A percentile compares a stretch with the other conserved stretches of the same genome.
phyloP scores from a whole-genome alignment of 2,797 vertebrate species.

The Acomys russatus region DNA sequence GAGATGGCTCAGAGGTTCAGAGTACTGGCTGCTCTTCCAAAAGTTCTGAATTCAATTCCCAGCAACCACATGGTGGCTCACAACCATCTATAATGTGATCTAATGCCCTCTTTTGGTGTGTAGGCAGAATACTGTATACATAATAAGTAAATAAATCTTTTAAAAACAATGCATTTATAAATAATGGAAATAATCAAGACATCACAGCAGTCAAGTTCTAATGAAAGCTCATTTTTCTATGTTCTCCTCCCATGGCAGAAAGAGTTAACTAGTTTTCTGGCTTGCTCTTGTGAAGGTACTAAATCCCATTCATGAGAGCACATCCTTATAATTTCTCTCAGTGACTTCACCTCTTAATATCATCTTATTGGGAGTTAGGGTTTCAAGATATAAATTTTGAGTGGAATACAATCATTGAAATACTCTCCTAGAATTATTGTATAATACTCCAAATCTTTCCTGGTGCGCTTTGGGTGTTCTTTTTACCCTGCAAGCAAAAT shows the following conservation, averaged over 20 bases:
- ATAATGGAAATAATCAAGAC: not conserved
- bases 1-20: too few species aligned
- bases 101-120: too few species aligned
- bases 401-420: not conserved
- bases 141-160: too few species aligned
- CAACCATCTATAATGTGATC: too few species aligned
- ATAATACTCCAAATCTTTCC: conserved; percentile 19
- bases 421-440: not conserved
- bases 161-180: not conserved
- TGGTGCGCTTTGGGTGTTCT: not conserved
- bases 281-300: not conserved
- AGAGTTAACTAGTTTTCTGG: not conserved
- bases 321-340: not conserved
- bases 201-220: not conserved
- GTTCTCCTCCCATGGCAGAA: not conserved
- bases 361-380: not conserved
- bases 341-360: not conserved
- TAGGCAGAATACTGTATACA: too few species aligned
- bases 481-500: not conserved
- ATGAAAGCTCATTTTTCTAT: not conserved
- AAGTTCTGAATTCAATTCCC: too few species aligned
- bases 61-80: too few species aligned
- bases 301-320: not conserved
- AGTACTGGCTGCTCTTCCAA: too few species aligned
- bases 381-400: not conserved